These are phyloP conservation scores for Apamea epomidion DNA, from an alignment of 2,888 invertebrate species.

Conservation along the genomic window DNA sequence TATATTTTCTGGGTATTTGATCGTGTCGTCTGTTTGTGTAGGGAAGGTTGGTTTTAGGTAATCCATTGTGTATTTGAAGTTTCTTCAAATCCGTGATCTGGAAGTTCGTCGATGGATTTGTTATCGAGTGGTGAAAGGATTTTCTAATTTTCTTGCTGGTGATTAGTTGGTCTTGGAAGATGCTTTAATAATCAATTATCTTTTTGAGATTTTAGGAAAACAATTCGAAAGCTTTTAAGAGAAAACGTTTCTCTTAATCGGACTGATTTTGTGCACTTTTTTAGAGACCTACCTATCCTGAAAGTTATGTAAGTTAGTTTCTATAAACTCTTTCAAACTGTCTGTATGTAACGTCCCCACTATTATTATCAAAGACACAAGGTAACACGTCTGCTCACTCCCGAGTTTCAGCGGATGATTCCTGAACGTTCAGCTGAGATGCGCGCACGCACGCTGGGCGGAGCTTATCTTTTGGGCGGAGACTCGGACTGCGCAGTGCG, in stretches of 20 bases:
- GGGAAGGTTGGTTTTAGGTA: slow-evolving; percentile 75
- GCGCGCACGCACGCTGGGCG: slow-evolving; percentile 72
- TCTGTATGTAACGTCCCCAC: neutral
- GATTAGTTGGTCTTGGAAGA: neutral
- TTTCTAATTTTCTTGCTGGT: neutral
- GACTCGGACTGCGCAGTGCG: slow-evolving; percentile 15
- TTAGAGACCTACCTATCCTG: neutral
- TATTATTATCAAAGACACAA: slow-evolving; percentile 1
- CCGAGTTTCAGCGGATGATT: slow-evolving; percentile 66
- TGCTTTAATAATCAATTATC: neutral
- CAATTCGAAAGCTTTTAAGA: neutral
- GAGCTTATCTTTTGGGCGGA: slow-evolving; percentile 75
- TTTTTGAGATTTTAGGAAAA: neutral
- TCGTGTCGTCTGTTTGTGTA: slow-evolving; percentile 64
- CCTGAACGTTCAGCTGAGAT: slow-evolving; percentile 56
- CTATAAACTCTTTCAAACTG: neutral
- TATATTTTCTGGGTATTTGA: slow-evolving; percentile 59
- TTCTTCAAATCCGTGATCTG: neutral
- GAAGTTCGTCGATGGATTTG: neutral
- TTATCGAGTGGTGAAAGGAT: neutral
- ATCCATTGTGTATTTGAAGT: slow-evolving; percentile 72
- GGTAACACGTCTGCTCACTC: slow-evolving; percentile 54
- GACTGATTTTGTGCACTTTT: neutral
- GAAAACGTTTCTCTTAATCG: no score
- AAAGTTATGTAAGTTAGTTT: neutral